These are phyloP conservation scores for Platynereis dumerilii DNA, from an alignment of 2,888 invertebrate species.

Conservation along the genomic window DNA sequence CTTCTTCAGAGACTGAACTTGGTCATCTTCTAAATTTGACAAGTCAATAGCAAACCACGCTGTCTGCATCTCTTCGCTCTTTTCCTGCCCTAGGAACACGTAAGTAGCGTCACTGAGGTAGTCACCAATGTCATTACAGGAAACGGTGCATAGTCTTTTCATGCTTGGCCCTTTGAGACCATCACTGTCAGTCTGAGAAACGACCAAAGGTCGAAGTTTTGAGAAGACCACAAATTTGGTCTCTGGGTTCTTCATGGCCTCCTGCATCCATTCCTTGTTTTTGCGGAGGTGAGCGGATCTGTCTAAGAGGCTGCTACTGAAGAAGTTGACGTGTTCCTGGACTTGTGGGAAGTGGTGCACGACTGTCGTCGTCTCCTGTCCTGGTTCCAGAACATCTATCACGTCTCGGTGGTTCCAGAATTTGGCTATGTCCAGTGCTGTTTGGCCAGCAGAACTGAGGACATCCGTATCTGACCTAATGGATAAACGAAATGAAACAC, in stretches of 20 bases:
- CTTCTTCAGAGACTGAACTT: no score
- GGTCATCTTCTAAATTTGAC: slow-evolving; percentile 29
- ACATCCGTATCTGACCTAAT: no score
- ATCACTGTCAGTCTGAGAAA: neutral
- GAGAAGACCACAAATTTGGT: slow-evolving; percentile 54
- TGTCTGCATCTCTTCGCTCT: neutral
- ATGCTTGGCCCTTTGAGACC: neutral
- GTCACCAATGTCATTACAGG: slow-evolving; percentile 42
- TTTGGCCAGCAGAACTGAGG: slow-evolving; percentile 58
- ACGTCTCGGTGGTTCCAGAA: slow-evolving; percentile 58
- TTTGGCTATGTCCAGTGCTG: slow-evolving; percentile 57
- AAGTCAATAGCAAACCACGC: slow-evolving; percentile 57
- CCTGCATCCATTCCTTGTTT: slow-evolving; percentile 52
- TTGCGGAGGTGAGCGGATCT: slow-evolving; percentile 55
- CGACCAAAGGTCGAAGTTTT: slow-evolving; percentile 45
- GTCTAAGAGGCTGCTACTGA: slow-evolving; percentile 52
- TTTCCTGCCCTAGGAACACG: slow-evolving; percentile 53
- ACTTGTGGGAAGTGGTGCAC: neutral
- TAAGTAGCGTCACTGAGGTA: slow-evolving; percentile 41
- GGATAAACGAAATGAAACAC: no score
- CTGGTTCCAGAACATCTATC: slow-evolving; percentile 37
- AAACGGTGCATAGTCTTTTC: slow-evolving; percentile 3
- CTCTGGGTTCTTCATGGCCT: slow-evolving; percentile 39
- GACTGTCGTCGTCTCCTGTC: slow-evolving; percentile 33
- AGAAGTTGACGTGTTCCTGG: slow-evolving; percentile 46